Percentiles rank a stretch among this genome's conserved stretches.
Conservation (phyloP, 1,140 invertebrate species). For the Heliconius melpomene region DNA sequence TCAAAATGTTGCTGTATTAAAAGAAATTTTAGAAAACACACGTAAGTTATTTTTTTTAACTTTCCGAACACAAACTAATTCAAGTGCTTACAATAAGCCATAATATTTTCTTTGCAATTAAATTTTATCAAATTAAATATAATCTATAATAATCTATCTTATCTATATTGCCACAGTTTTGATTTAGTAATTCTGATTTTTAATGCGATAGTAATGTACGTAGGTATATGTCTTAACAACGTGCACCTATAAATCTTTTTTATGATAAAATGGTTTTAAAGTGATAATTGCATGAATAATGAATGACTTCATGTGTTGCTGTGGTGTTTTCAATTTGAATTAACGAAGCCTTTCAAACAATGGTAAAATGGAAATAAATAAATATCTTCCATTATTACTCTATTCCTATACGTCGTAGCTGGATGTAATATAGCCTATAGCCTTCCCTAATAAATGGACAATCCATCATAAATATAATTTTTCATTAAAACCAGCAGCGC, state of each 20-base stretch:
- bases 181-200: conserved; percentile 1
- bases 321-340: too few species aligned
- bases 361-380: too few species aligned
- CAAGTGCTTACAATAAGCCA: neutral
- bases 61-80: neutral
- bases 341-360: too few species aligned
- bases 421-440: too few species aligned
- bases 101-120: neutral
- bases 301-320: neutral
- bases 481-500: too few species aligned
- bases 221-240: neutral
- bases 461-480: too few species aligned
- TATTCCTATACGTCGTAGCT: too few species aligned
- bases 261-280: neutral
- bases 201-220: neutral
- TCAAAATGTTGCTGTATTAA: neutral
- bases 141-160: neutral
- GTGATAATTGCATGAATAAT: too few species aligned
- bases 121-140: neutral
- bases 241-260: neutral
- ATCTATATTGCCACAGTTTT: conserved; percentile 7
- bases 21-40: neutral
- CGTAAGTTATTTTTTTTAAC: neutral
- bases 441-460: too few species aligned
- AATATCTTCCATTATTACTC: too few species aligned